phyloP scores from a whole-genome alignment of 2,113 vertebrate species.

The Cheilinus undulatus region DNA sequence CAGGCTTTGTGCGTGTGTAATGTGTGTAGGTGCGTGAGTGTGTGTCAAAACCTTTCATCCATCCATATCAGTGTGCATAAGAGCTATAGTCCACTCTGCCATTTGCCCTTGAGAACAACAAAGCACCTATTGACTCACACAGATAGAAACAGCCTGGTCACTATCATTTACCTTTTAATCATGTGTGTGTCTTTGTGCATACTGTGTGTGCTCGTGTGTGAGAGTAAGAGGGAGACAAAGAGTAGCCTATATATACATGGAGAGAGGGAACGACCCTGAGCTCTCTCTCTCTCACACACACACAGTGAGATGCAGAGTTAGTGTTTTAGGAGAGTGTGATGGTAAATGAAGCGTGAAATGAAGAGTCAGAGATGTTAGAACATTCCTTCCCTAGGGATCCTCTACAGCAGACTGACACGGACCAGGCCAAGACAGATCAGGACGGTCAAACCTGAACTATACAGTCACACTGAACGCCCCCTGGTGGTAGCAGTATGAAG shows the following conservation, averaged over 20 bases:
- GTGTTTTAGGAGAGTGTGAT: conserved; percentile 74
- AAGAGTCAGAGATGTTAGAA: conserved; percentile 76
- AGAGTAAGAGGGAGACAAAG: conserved; percentile 26
- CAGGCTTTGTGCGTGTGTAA: conserved; percentile 38
- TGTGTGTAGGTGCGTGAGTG: conserved; percentile 50
- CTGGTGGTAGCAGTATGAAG: conserved; percentile 23
- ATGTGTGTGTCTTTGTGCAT: conserved; percentile 3
- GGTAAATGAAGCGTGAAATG: conserved; percentile 82
- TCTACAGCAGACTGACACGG: conserved; percentile 63
- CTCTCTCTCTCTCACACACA: conserved; percentile 27
- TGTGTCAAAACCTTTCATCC: conserved; percentile 40
- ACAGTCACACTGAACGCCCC: conserved; percentile 24
- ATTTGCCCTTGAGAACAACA: conserved; percentile 63
- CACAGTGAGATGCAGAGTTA: conserved; percentile 54
- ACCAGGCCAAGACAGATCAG: conserved; percentile 66
- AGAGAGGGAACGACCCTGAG: conserved; percentile 23
- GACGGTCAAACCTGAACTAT: conserved; percentile 42
- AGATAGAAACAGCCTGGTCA: conserved; percentile 33
- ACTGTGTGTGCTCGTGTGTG: conserved; percentile 9
- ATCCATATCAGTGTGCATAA: conserved; percentile 44
- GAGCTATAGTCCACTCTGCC: conserved; percentile 29
- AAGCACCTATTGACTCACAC: conserved; percentile 40
- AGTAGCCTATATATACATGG: conserved; percentile 8
- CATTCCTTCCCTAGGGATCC: conserved; percentile 70
- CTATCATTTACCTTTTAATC: conserved; percentile 48